Evolutionary conservation across 2,113 vertebrate species (phyloP).

Genomic region (Sminthopsis crassicaudata): DNA sequence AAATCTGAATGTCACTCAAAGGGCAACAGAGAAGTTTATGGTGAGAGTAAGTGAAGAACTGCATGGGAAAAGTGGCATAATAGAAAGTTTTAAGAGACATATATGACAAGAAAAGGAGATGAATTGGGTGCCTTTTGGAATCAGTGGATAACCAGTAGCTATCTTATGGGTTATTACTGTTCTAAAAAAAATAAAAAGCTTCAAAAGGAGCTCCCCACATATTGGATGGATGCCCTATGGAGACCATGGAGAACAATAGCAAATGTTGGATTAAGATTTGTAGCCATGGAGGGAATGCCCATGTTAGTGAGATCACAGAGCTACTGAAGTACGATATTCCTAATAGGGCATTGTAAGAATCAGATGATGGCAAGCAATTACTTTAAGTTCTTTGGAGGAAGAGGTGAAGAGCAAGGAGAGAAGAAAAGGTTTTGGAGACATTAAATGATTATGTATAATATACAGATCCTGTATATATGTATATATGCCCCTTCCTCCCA

Average conservation of each 20-base stretch:
- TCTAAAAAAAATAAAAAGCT: background rate
- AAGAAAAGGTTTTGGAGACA: background rate
- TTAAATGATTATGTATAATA: background rate
- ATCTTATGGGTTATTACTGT: background rate
- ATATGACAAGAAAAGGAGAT: background rate
- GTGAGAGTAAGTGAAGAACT: background rate
- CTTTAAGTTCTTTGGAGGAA: background rate
- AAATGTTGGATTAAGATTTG: background rate
- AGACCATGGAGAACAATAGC: background rate
- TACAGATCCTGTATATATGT: background rate
- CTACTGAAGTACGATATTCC: background rate
- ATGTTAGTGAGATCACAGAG: background rate
- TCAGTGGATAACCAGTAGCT: background rate
- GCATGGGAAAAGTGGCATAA: background rate
- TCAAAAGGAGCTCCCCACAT: background rate
- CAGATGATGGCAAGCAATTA: background rate
- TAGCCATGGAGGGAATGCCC: background rate
- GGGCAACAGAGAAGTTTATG: background rate
- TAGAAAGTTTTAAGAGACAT: background rate
- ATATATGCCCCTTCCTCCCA: background rate
- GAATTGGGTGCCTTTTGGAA: background rate
- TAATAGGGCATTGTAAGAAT: background rate
- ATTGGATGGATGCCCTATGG: background rate
- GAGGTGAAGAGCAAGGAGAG: background rate
- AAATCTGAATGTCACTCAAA: background rate